A percentile compares a stretch with the other conserved stretches of the same genome.
Evolutionary conservation across 2,888 invertebrate genomes (phyloP).

Genomic region (Polymixis flavicincta): DNA sequence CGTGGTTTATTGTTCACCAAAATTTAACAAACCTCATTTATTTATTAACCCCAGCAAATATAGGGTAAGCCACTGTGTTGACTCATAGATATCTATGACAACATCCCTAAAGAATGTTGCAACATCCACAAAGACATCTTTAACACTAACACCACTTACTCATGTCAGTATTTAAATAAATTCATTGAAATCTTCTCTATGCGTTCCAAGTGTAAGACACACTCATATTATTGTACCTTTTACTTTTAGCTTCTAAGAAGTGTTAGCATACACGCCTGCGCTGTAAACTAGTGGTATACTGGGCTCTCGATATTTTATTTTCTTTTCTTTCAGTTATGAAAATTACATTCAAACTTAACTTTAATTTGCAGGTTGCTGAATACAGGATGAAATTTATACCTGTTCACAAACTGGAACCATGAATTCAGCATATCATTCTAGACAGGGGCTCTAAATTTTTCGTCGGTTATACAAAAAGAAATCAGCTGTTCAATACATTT

Average conservation of each 20-base stretch:
- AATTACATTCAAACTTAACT: too few species aligned
- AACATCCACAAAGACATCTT: neutral
- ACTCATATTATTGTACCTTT: constrained; percentile 67
- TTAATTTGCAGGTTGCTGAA: too few species aligned
- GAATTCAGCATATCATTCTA: too few species aligned
- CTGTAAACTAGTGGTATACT: constrained; percentile 55
- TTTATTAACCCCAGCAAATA: neutral
- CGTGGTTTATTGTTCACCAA: too few species aligned
- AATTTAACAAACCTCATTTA: neutral
- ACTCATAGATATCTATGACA: constrained; percentile 2
- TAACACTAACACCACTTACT: constrained; percentile 14
- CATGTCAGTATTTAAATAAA: constrained; percentile 38
- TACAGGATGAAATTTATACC: too few species aligned
- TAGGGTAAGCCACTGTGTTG: neutral
- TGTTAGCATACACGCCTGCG: constrained; percentile 70
- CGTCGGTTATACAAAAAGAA: too few species aligned
- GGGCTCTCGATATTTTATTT: neutral
- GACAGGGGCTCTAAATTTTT: too few species aligned
- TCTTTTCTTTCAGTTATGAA: too few species aligned
- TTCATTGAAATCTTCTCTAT: constrained; percentile 45
- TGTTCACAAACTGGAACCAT: too few species aligned
- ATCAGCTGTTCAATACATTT: too few species aligned
- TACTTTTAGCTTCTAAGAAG: constrained; percentile 79
- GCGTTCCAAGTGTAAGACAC: constrained; percentile 48
- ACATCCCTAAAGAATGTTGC: constrained; percentile 32